A percentile compares a stretch with the other conserved stretches of the same genome.
phyloP scores from a whole-genome alignment of 2,797 vertebrate genomes.

The Manis crassicaudata region DNA sequence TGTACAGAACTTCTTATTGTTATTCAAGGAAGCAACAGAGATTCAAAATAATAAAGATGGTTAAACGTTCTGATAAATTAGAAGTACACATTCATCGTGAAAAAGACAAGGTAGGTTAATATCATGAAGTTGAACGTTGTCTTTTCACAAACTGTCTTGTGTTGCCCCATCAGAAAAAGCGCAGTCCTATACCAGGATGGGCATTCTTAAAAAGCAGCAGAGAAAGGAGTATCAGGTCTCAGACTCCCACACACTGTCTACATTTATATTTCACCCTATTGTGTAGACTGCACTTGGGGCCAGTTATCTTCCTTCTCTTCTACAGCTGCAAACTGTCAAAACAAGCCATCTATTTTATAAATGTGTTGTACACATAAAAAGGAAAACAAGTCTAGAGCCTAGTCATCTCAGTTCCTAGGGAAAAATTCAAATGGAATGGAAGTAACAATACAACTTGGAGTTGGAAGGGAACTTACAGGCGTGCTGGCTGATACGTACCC shows the following conservation, averaged over 20 bases:
- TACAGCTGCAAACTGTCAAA: conserved; percentile 7
- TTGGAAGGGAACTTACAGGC: background rate
- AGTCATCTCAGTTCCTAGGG: background rate
- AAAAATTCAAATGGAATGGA: background rate
- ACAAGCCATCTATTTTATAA: conserved; percentile 8
- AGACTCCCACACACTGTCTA: background rate
- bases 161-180: background rate
- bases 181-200: background rate
- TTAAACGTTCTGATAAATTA: background rate
- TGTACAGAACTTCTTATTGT: background rate
- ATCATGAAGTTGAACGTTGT: background rate
- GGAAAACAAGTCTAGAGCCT: background rate
- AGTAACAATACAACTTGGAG: background rate
- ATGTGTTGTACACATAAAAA: background rate
- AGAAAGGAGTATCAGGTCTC: background rate
- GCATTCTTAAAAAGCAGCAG: background rate
- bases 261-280: conserved; percentile 1
- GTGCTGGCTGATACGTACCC: background rate
- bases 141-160: conserved; percentile 10
- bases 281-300: background rate
- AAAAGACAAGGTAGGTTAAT: background rate
- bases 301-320: conserved; percentile 4
- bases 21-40: background rate
- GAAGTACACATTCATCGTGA: background rate
- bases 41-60: background rate